phyloP scores from a whole-genome alignment of 2,113 vertebrate genomes.

The Hoplias malabaricus region DNA sequence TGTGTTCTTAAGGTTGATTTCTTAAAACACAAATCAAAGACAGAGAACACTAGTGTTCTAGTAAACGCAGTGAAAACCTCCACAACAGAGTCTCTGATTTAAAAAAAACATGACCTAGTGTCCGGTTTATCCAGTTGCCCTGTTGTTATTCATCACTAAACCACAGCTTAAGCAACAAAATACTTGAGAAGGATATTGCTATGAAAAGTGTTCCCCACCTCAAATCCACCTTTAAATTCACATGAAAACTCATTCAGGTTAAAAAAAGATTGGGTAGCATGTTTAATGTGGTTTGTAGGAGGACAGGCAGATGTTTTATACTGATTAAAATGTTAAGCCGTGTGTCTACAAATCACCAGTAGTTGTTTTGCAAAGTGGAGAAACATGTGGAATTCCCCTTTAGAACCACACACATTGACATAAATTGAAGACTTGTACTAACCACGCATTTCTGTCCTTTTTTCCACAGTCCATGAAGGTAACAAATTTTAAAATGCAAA shows the following conservation, averaged over 20 bases:
- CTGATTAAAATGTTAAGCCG: background rate
- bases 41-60: too few species aligned
- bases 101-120: background rate
- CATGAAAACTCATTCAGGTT: background rate
- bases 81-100: background rate
- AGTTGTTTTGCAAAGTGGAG: constrained; percentile 4
- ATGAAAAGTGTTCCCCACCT: background rate
- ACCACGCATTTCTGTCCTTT: constrained; percentile 13
- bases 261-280: background rate
- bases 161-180: background rate
- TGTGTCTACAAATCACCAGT: background rate
- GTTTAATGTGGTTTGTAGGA: background rate
- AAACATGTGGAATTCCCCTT: background rate
- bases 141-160: background rate
- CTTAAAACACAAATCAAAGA: too few species aligned
- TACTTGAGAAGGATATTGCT: background rate
- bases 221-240: too few species aligned
- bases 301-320: constrained; percentile 1
- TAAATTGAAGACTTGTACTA: background rate
- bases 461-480: constrained; percentile 53
- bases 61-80: background rate
- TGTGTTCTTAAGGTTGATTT: too few species aligned
- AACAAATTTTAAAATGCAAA: constrained; percentile 61
- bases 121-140: background rate
- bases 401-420: background rate